Conservation (phyloP, 2,797 vertebrate genomes). For the Galagoides demidoff region DNA sequence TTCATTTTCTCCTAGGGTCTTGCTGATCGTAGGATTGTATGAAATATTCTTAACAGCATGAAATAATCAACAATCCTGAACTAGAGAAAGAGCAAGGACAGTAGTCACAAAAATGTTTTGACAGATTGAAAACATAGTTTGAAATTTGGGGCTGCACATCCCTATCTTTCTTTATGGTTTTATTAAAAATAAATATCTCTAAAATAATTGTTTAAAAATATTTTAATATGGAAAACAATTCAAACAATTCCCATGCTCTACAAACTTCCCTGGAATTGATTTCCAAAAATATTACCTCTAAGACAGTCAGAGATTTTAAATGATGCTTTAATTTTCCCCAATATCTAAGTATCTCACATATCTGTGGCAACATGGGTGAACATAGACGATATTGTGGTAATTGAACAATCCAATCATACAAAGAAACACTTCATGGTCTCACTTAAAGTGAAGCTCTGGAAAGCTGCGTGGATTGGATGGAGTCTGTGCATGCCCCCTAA, state of each 20-base stretch:
- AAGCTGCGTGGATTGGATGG: not conserved
- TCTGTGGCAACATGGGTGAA: not conserved
- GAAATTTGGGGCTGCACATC: not conserved
- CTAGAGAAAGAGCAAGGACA: conserved; percentile 3
- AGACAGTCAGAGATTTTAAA: not conserved
- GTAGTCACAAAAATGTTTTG: conserved; percentile 15
- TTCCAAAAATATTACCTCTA: not conserved
- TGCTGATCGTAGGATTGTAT: conserved; percentile 52
- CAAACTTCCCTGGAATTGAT: not conserved
- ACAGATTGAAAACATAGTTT: conserved; percentile 34
- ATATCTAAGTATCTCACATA: not conserved
- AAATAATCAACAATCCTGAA: conserved; percentile 67
- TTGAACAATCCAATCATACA: not conserved
- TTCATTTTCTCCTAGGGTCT: conserved; percentile 57
- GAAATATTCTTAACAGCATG: conserved; percentile 67
- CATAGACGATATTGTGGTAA: not conserved
- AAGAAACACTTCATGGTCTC: not conserved
- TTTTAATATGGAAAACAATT: not conserved
- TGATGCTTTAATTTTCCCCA: not conserved
- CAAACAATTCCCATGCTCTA: not conserved
- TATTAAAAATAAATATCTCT: not conserved
- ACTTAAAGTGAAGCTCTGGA: not conserved
- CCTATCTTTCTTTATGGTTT: not conserved
- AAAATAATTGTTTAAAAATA: not conserved
- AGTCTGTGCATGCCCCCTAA: not conserved